phyloP scores from a whole-genome alignment of 2,888 invertebrate species.

The Agrypnus murinus region DNA sequence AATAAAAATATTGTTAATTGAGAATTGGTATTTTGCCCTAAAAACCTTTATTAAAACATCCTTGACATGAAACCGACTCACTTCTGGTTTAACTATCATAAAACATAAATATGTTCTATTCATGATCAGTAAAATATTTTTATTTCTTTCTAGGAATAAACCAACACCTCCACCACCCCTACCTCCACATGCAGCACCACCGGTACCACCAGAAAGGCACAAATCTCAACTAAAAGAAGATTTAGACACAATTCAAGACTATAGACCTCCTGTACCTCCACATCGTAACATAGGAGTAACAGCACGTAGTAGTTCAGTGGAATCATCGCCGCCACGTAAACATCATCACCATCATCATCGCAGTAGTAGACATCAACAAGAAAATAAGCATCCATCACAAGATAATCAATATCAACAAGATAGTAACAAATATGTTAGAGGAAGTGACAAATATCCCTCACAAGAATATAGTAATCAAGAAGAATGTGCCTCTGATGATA shows the following conservation, averaged over 20 bases:
- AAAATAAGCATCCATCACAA: constrained; percentile 49
- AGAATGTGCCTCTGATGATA: constrained; percentile 32
- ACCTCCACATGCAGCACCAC: constrained; percentile 73
- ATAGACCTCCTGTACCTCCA: constrained; percentile 92
- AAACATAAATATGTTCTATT: too few relatives aligned
- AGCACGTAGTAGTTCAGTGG: constrained; percentile 38
- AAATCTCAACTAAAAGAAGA: constrained; percentile 63
- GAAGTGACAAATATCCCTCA: constrained; percentile 1
- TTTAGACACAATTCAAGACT: constrained; percentile 75
- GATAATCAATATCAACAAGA: constrained; percentile 38
- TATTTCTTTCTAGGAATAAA: constrained; percentile 67
- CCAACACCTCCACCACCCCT: constrained; percentile 70
- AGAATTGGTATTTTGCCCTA: too few relatives aligned
- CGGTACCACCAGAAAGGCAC: constrained; percentile 59
- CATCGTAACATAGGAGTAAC: constrained; percentile 79
- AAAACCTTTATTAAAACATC: too few relatives aligned
- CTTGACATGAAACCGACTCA: too few relatives aligned
- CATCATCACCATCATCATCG: constrained; percentile 71
- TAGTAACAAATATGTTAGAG: constrained; percentile 24
- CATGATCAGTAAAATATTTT: too few relatives aligned
- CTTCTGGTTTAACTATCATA: too few relatives aligned
- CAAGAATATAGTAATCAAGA: constrained; percentile 6
- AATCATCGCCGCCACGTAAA: constrained; percentile 61
- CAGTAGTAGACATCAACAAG: constrained; percentile 65
- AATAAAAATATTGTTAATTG: too few relatives aligned